Evolutionary conservation across 2,888 invertebrate species (phyloP), one percentile per base, ranked within the genome.

Genomic region (Mesorhabditis sp.): DNA sequence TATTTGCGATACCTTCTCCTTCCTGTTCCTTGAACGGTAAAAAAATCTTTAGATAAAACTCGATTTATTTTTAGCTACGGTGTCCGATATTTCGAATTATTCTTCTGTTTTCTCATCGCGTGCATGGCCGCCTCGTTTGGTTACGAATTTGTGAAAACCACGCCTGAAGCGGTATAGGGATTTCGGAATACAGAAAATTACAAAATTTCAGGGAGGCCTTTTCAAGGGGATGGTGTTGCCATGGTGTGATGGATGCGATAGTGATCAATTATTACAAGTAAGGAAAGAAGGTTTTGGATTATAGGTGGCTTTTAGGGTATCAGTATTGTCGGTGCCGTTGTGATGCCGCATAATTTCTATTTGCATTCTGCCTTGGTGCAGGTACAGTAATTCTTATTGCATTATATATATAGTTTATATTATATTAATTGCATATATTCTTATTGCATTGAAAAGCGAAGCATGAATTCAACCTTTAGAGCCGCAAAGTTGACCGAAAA

Each of bases 281-380:
- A 10, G 2, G n/a, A 1, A 50, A 50, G 58, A 13, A 13, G 7
- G 58, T 50, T 50, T 50, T 50, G n/a, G 10, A 13, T 50, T 50
- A 50, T 50, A 28, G 28, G 28, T 28, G 58, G 2, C n/a, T 50
- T 50, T 13, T 87, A 87, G 74, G 87, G 86, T 13, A 86, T 88
- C 3, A 87, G 92, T 44, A 91, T 93, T 72, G 90, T 94, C 68
- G 93, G 92, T 42, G 92, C 92, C 65, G 92, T 93, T 45, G 93
- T 94, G 75, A 94, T 94, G 93, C 93, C 93, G 3, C 93, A 94
- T 85, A 94, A 94, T 88, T 89, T 94, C 70, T 94, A 93, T 86
- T 89, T 94, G 10, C 93, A 94, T 86, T 93, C 93, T 43, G 93
- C 93, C 13, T 89, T 94, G 71, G 93, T 93, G 61, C 93, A 93